Evolutionary conservation across 2,113 vertebrate genomes (phyloP).

Genomic region (Nestor notabilis): DNA sequence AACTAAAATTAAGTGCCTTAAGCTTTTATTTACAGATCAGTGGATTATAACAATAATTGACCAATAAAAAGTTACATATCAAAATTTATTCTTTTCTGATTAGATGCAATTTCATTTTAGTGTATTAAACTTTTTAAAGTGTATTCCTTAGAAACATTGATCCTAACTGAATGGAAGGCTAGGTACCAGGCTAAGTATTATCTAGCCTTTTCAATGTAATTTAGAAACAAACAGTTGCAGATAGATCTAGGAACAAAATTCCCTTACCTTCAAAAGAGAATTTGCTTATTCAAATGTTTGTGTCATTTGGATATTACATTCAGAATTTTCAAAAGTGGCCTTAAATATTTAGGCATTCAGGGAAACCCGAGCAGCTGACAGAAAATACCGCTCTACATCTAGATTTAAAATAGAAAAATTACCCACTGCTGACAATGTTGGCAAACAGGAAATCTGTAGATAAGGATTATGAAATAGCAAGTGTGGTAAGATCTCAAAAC

Average conservation of each 20-base stretch:
- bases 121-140: neutral
- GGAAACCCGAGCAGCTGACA: neutral
- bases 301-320: neutral
- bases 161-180: neutral
- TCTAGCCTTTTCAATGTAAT: neutral
- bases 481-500: neutral
- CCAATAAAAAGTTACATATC: neutral
- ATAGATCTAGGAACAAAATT: neutral
- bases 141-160: neutral
- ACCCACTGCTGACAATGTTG: neutral
- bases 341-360: neutral
- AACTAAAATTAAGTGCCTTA: neutral
- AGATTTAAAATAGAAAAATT: neutral
- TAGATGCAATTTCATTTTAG: neutral
- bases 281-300: neutral
- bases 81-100: neutral
- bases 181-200: neutral
- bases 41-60: neutral
- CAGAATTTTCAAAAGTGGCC: neutral
- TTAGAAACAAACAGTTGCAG: neutral
- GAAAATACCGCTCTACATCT: neutral
- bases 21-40: neutral
- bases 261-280: neutral
- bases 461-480: conserved; percentile 34
- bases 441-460: conserved; percentile 39